Percentiles rank a stretch among this genome's conserved stretches.
Evolutionary conservation across 37 sponge, comb jelly and placozoan genomes (phyloP).

Genomic region (Cladorhizidae sp.): DNA sequence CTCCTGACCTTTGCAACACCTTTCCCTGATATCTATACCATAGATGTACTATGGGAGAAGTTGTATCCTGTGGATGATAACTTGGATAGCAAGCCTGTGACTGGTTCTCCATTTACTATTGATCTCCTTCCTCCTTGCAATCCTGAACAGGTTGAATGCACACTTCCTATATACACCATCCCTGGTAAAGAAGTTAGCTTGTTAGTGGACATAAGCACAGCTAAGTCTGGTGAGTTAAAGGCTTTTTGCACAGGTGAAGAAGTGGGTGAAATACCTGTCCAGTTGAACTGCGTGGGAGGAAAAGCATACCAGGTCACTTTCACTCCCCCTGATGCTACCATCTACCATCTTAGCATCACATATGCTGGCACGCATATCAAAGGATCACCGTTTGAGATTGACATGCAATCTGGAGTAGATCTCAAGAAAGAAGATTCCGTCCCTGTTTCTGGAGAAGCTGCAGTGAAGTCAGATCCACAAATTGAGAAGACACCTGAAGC

Average conservation of each 20-base stretch:
- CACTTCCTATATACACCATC: constrained; percentile 9
- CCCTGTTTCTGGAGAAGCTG: constrained; percentile 16
- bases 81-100: constrained; percentile 43
- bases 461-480: not conserved
- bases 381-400: constrained; percentile 53
- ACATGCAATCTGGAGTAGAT: constrained; percentile 23
- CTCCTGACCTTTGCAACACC: constrained; percentile 14
- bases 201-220: constrained; percentile 37
- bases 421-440: no score
- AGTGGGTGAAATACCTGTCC: constrained; percentile 42
- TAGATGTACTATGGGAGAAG: constrained; percentile 44
- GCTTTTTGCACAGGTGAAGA: constrained; percentile 43
- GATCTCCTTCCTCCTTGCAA: constrained; percentile 29
- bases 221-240: constrained; percentile 54
- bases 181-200: constrained; percentile 22
- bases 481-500: no score
- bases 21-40: constrained; percentile 43
- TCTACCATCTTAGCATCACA: constrained; percentile 38
- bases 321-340: constrained; percentile 35
- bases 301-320: constrained; percentile 37
- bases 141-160: constrained; percentile 28
- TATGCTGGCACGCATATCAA: constrained; percentile 38
- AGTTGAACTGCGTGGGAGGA: constrained; percentile 12
- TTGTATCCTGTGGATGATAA: constrained; percentile 47
- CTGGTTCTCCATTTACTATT: constrained; percentile 59